Percentiles rank a stretch among this genome's conserved stretches.
phyloP scores from a whole-genome alignment of 2,113 vertebrate species.

The Burhinus oedicnemus region DNA sequence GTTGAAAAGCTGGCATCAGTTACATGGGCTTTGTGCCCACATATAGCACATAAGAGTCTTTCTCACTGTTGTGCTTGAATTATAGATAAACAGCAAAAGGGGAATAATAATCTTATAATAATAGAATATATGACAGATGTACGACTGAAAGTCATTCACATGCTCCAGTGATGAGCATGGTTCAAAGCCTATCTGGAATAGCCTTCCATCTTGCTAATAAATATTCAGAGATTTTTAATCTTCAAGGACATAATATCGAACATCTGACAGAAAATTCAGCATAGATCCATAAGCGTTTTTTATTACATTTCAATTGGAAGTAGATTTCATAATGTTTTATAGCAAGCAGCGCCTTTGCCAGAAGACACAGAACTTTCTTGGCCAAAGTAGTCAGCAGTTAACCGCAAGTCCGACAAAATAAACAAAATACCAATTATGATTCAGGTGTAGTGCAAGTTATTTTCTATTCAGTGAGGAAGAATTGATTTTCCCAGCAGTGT shows the following conservation, averaged over 20 bases:
- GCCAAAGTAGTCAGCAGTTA: background rate
- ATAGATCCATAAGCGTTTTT: conserved; percentile 43
- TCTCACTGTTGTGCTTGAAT: conserved; percentile 21
- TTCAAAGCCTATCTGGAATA: conserved; percentile 15
- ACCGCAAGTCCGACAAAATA: conserved; percentile 38
- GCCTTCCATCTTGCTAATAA: conserved; percentile 14
- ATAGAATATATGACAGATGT: background rate
- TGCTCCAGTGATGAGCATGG: background rate
- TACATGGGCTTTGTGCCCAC: background rate
- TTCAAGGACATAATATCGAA: conserved; percentile 37
- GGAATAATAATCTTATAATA: conserved; percentile 21
- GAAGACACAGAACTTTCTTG: conserved; percentile 14
- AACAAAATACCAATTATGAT: conserved; percentile 60
- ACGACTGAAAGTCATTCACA: background rate
- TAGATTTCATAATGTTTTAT: background rate
- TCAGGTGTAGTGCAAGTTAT: background rate
- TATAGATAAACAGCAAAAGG: conserved; percentile 38
- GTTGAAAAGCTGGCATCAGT: background rate
- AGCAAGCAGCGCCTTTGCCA: background rate
- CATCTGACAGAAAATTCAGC: conserved; percentile 41
- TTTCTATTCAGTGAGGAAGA: conserved; percentile 64
- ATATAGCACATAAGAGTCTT: background rate
- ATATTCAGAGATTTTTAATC: conserved; percentile 37
- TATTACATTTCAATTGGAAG: conserved; percentile 20
- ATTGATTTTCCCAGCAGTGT: conserved; percentile 67